A percentile compares a stretch with the other conserved stretches of the same genome.
Conservation (phyloP, 2,797 vertebrate species). For the Gobionotothen gibberifrons region DNA sequence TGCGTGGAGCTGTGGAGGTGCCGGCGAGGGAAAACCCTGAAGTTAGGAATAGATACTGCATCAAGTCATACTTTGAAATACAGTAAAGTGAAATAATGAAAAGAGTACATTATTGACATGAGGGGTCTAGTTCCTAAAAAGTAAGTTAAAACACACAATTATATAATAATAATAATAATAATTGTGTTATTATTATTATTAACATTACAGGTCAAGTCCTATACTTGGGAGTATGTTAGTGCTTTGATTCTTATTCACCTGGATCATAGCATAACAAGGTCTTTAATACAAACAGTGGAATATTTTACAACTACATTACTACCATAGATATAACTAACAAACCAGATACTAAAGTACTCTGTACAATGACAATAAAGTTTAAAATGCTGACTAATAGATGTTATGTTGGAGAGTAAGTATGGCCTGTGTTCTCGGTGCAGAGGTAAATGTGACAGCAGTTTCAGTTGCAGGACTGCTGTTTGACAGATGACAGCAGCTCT, state of each 20-base stretch:
- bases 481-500: constrained; percentile 29
- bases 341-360: background rate
- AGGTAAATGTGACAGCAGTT: constrained; percentile 5
- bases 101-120: background rate
- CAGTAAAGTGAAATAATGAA: background rate
- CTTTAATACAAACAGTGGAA: background rate
- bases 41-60: background rate
- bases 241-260: too few relatives aligned
- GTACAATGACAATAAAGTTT: background rate
- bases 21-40: constrained; percentile 79
- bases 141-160: background rate
- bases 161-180: too few relatives aligned
- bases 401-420: background rate
- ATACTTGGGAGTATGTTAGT: background rate
- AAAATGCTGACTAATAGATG: background rate
- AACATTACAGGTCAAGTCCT: background rate
- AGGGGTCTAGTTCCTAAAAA: background rate
- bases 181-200: background rate
- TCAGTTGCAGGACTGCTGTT: constrained; percentile 25
- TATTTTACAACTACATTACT: background rate
- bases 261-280: too few relatives aligned
- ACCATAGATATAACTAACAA: background rate
- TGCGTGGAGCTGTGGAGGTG: constrained; percentile 79
- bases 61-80: background rate
- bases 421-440: constrained; percentile 15